Conservation (phyloP, 2,888 invertebrate species). For the Didymodactylos carnosus region DNA sequence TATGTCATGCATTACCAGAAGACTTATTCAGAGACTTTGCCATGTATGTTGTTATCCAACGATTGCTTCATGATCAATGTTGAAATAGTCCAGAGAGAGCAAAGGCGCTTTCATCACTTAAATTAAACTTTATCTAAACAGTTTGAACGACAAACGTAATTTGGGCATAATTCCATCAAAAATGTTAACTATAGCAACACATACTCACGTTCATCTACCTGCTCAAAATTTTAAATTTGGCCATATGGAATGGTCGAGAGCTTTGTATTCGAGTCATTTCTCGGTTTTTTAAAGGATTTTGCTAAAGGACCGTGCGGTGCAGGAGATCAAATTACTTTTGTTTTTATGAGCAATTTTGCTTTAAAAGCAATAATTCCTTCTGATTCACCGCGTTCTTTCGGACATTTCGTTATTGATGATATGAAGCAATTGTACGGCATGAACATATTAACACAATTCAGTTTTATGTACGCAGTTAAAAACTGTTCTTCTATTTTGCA, state of each 20-base stretch:
- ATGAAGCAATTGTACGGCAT: neutral
- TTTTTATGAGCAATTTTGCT: neutral
- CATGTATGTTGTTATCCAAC: neutral
- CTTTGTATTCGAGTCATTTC: neutral
- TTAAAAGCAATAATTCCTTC: neutral
- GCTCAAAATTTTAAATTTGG: neutral
- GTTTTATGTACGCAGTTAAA: too few relatives aligned
- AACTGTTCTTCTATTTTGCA: too few relatives aligned
- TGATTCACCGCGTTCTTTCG: neutral
- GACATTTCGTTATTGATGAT: neutral
- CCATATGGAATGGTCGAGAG: neutral
- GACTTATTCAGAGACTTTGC: neutral
- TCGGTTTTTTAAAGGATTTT: neutral
- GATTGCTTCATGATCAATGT: neutral
- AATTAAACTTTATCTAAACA: too few relatives aligned
- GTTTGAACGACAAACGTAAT: too few relatives aligned
- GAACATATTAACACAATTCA: neutral
- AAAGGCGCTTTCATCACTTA: too few relatives aligned
- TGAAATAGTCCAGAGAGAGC: too few relatives aligned
- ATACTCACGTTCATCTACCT: neutral
- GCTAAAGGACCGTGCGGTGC: neutral
- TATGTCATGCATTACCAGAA: neutral
- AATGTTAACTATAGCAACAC: neutral
- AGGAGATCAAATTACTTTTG: neutral
- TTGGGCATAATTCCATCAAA: too few relatives aligned